Percentiles rank a stretch among this genome's conserved stretches.
Conservation (phyloP, 2,888 invertebrate species). For the Meteorus cinctellus region DNA sequence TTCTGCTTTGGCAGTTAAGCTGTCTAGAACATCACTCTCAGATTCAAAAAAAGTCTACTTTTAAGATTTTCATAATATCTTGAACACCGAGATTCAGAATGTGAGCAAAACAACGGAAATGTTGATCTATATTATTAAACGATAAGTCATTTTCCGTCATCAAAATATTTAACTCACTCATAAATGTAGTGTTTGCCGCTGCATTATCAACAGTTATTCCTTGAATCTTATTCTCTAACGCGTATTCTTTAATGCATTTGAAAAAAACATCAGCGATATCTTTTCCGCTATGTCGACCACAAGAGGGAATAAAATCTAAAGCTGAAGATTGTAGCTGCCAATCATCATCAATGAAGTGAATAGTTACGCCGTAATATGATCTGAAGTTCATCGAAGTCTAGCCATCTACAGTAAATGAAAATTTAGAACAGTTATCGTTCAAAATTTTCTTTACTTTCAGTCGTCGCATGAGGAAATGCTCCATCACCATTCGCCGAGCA, state of each 20-base stretch:
- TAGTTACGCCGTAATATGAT: slow-evolving; percentile 23
- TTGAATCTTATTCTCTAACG: slow-evolving; percentile 38
- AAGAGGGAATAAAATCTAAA: slow-evolving; percentile 49
- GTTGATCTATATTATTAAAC: slow-evolving; percentile 26
- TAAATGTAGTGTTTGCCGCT: slow-evolving; percentile 42
- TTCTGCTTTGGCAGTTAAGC: neutral
- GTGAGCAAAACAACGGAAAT: slow-evolving; percentile 40
- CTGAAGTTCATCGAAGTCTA: slow-evolving; percentile 27
- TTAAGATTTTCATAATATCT: slow-evolving; percentile 15
- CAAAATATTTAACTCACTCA: slow-evolving; percentile 34
- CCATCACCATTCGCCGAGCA: too few relatives aligned
- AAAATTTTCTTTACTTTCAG: neutral
- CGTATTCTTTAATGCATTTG: slow-evolving; percentile 28
- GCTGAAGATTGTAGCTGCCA: slow-evolving; percentile 48
- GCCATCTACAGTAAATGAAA: slow-evolving; percentile 30
- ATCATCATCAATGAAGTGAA: slow-evolving; percentile 30
- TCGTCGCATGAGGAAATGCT: too few relatives aligned
- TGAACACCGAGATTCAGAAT: slow-evolving; percentile 35
- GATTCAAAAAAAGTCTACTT: neutral
- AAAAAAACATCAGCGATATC: slow-evolving; percentile 45
- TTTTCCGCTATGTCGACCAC: slow-evolving; percentile 46
- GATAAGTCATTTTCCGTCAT: slow-evolving; percentile 17
- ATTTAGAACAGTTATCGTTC: slow-evolving; percentile 5
- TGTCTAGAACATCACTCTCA: too few relatives aligned
- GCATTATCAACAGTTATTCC: slow-evolving; percentile 48